Conservation (phyloP, 1,140 invertebrate genomes). For the Sweltsa coloradensis region DNA sequence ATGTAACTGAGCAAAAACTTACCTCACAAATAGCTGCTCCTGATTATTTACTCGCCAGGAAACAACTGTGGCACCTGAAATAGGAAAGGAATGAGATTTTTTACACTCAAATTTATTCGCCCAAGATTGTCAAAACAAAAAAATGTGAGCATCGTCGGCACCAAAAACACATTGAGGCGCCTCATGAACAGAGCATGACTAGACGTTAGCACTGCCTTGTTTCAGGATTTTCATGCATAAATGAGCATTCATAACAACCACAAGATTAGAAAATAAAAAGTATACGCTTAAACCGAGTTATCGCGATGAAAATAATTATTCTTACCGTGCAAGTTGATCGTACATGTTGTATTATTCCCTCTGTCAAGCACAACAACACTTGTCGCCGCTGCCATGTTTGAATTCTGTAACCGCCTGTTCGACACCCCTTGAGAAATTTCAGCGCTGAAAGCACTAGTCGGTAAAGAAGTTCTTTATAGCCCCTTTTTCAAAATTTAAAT, state of each 20-base stretch:
- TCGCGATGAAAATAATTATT: constrained; percentile 19
- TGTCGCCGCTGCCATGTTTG: constrained; percentile 70
- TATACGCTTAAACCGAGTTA: too few relatives aligned
- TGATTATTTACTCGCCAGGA: constrained; percentile 92
- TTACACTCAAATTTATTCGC: constrained; percentile 8
- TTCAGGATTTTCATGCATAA: constrained; percentile 5
- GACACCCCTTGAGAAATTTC: constrained; percentile 12
- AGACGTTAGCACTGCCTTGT: not conserved
- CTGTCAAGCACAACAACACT: constrained; percentile 86
- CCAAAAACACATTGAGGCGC: not conserved
- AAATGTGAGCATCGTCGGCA: constrained; percentile 7
- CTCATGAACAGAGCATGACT: constrained; percentile 4
- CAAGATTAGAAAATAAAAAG: too few relatives aligned
- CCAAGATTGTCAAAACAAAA: constrained; percentile 10
- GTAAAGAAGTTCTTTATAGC: too few relatives aligned
- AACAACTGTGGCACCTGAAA: constrained; percentile 81
- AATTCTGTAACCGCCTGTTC: constrained; percentile 20
- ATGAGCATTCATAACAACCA: constrained; percentile 22
- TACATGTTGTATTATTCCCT: constrained; percentile 90
- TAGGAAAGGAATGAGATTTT: constrained; percentile 18
- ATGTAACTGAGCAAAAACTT: too few relatives aligned
- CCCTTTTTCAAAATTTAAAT: too few relatives aligned
- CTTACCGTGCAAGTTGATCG: constrained; percentile 87
- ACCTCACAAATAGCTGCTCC: constrained; percentile 90
- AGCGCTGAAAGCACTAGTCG: too few relatives aligned